phyloP scores from a whole-genome alignment of 2,113 vertebrate species.

The Tragelaphus imberbis region DNA sequence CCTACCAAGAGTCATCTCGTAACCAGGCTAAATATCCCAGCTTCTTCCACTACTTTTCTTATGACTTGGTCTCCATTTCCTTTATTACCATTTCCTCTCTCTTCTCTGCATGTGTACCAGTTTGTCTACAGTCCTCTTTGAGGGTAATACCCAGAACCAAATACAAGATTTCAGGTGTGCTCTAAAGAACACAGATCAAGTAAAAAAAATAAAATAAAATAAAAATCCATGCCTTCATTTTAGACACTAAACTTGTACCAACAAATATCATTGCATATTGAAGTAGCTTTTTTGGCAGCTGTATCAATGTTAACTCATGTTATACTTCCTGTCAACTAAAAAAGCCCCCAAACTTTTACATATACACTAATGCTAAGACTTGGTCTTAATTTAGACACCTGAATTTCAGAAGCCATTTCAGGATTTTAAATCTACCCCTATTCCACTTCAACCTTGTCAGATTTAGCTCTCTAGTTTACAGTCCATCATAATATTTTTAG shows the following conservation, averaged over 20 bases:
- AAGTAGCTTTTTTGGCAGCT: neutral
- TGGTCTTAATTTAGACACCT: conserved; percentile 5
- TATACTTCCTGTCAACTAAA: neutral
- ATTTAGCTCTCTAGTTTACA: conserved; percentile 30
- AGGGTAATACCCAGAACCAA: neutral
- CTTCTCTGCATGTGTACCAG: neutral
- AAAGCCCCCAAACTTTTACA: neutral
- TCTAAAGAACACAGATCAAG: conserved; percentile 10
- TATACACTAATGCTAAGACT: neutral
- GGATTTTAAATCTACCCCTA: conserved; percentile 11
- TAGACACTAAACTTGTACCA: neutral
- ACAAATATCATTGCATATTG: neutral
- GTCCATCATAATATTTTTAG: neutral
- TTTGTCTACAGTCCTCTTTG: neutral
- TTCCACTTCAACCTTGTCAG: conserved; percentile 8
- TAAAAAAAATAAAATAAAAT: neutral
- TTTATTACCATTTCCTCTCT: neutral
- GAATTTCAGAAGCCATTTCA: conserved; percentile 16
- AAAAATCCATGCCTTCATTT: neutral
- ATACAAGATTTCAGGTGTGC: neutral
- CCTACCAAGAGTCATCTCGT: neutral
- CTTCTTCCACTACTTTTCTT: neutral
- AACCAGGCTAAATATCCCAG: neutral
- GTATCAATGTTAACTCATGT: neutral
- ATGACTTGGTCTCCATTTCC: neutral